Evolutionary conservation across 64 coral and sea anemone genomes (phyloP).

Genomic region (Exaiptasia diaphana): DNA sequence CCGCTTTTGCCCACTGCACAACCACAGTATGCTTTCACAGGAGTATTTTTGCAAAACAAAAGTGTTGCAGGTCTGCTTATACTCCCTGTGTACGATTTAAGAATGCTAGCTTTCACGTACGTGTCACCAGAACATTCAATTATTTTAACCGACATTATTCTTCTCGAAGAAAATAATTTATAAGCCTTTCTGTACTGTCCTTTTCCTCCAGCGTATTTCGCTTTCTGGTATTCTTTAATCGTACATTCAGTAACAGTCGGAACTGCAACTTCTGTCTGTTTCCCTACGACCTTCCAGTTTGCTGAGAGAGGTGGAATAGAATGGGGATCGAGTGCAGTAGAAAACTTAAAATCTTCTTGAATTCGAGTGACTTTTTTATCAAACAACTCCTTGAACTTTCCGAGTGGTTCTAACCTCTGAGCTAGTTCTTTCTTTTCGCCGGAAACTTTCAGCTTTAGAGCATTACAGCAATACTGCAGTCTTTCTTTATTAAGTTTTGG

Average conservation of each 20-base stretch:
- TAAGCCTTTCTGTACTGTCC: constrained; percentile 71
- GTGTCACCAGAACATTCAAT: constrained; percentile 34
- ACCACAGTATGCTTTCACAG: constrained; percentile 44
- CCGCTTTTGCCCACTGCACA: constrained; percentile 75
- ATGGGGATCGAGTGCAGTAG: constrained; percentile 44
- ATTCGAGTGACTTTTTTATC: constrained; percentile 40
- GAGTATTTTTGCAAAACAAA: constrained; percentile 53
- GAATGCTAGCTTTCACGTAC: constrained; percentile 61
- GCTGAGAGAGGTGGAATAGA: constrained; percentile 44
- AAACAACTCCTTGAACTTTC: constrained; percentile 22
- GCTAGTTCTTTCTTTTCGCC: constrained; percentile 56
- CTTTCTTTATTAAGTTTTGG: constrained; percentile 26
- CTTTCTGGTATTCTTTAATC: constrained; percentile 72
- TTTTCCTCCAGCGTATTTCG: constrained; percentile 67
- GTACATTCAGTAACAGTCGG: constrained; percentile 48
- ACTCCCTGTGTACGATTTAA: constrained; percentile 69
- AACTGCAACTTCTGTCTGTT: constrained; percentile 25
- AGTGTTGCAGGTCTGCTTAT: constrained; percentile 61
- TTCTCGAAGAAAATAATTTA: constrained; percentile 54
- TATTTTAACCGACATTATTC: constrained; percentile 66
- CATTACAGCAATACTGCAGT: constrained; percentile 41
- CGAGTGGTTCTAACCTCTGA: constrained; percentile 58
- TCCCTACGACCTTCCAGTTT: constrained; percentile 51
- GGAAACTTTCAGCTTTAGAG: constrained; percentile 40
- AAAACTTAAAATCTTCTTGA: constrained; percentile 48